Evolutionary conservation across 2,113 vertebrate genomes (phyloP).

Genomic region (Lophura nycthemera): DNA sequence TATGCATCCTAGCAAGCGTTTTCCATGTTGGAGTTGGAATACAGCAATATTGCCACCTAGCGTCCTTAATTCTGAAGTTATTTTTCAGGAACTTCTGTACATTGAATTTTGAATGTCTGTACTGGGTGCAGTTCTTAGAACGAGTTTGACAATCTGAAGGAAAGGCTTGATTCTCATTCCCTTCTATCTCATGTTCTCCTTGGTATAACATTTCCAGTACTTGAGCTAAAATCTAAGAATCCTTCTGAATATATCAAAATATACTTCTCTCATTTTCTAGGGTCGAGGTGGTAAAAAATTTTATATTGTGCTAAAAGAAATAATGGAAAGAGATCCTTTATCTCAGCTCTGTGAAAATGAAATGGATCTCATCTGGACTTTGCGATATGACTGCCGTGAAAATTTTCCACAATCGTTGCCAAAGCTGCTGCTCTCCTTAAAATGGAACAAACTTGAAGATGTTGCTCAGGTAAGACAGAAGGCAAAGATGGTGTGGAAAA

Average conservation of each 20-base stretch:
- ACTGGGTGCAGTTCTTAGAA: not conserved
- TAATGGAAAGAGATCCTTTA: conserved; percentile 97
- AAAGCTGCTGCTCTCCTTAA: conserved; percentile 95
- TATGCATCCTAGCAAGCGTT: not conserved
- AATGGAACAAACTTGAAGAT: conserved; percentile 99
- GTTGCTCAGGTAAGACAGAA: conserved; percentile 91
- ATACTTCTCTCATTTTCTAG: conserved; percentile 70
- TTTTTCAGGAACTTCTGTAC: not conserved
- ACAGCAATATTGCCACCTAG: conserved; percentile 77
- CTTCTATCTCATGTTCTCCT: not conserved
- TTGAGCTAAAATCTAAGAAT: not conserved
- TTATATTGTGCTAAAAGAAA: conserved; percentile 95
- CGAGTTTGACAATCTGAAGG: not conserved
- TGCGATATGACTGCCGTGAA: conserved; percentile 92
- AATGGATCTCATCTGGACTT: conserved; percentile 98
- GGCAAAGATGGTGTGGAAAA: rapidly evolving
- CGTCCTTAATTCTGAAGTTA: conserved; percentile 12
- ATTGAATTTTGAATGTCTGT: not conserved
- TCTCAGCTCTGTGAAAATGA: conserved; percentile 99
- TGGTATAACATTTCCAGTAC: not conserved
- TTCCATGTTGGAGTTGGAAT: not conserved
- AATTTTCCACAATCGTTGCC: conserved; percentile 95
- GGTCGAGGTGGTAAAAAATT: conserved; percentile 97
- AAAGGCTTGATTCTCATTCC: not conserved
- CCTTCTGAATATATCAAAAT: not conserved